Evolutionary conservation across 2,888 invertebrate genomes (phyloP).

Genomic region (Dastarcus helophoroides): DNA sequence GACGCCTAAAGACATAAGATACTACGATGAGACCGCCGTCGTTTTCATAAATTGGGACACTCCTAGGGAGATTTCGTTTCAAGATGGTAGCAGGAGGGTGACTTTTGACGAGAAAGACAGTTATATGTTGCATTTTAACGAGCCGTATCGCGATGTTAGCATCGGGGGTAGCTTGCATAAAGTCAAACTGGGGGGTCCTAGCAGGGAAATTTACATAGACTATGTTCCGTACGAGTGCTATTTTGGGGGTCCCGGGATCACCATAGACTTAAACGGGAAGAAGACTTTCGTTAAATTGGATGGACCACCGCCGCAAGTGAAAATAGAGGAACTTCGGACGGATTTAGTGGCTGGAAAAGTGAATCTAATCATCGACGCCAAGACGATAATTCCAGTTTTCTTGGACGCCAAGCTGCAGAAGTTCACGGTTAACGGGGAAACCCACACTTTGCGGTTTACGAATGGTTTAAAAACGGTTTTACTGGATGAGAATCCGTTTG

Average conservation of each 20-base stretch:
- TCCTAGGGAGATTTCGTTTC: slow-evolving; percentile 74
- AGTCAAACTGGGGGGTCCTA: slow-evolving; percentile 83
- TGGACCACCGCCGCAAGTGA: slow-evolving; percentile 88
- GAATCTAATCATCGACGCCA: slow-evolving; percentile 71
- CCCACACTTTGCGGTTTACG: slow-evolving; percentile 67
- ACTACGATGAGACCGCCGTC: slow-evolving; percentile 75
- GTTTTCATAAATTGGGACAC: slow-evolving; percentile 79
- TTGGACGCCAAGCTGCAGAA: slow-evolving; percentile 75
- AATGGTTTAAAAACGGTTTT: slow-evolving; percentile 65
- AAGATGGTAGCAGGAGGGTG: slow-evolving; percentile 64
- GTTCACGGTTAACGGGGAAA: slow-evolving; percentile 59
- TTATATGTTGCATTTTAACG: slow-evolving; percentile 50
- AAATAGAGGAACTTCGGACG: slow-evolving; percentile 67
- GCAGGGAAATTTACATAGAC: slow-evolving; percentile 83
- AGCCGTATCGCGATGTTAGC: slow-evolving; percentile 59
- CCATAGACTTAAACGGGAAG: slow-evolving; percentile 67
- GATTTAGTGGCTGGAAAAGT: slow-evolving; percentile 80
- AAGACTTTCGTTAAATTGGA: slow-evolving; percentile 71
- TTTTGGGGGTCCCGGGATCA: slow-evolving; percentile 80
- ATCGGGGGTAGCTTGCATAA: slow-evolving; percentile 63
- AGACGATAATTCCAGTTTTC: slow-evolving; percentile 66
- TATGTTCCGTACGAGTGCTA: slow-evolving; percentile 82
- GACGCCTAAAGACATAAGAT: slow-evolving; percentile 67
- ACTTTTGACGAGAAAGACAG: slow-evolving; percentile 68
- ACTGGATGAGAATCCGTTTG: slow-evolving; percentile 66